A percentile compares a stretch with the other conserved stretches of the same genome.
Evolutionary conservation across 2,888 invertebrate species (phyloP).

Genomic region (Neuroscelio doddi): DNA sequence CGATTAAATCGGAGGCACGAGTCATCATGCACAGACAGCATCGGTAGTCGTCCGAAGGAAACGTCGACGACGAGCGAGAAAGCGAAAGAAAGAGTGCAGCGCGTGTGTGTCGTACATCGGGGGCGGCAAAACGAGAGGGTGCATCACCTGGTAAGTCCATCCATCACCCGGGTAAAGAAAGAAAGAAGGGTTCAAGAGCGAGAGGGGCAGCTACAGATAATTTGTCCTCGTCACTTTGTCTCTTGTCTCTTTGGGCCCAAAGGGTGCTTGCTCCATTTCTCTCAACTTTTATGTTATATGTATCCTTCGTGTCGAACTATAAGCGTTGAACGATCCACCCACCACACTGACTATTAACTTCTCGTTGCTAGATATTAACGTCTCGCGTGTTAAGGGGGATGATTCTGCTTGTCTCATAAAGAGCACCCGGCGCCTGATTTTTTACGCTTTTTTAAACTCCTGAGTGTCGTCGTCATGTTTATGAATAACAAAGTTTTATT

Average conservation of each 20-base stretch:
- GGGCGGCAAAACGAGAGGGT: conserved; percentile 44
- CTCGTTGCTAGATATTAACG: conserved; percentile 61
- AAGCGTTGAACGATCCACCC: conserved; percentile 44
- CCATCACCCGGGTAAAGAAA: conserved; percentile 43
- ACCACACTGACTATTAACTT: conserved; percentile 58
- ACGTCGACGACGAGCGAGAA: too few relatives aligned
- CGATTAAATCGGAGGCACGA: conserved; percentile 31
- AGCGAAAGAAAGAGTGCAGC: too few relatives aligned
- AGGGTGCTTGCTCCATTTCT: conserved; percentile 39
- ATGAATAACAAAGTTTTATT: too few relatives aligned
- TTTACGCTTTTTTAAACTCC: conserved; percentile 5
- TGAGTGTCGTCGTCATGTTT: too few relatives aligned
- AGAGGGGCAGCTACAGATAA: conserved; percentile 28
- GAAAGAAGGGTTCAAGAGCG: conserved; percentile 36
- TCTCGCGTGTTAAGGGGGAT: conserved; percentile 49
- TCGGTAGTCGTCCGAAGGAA: too few relatives aligned
- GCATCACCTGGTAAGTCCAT: conserved; percentile 54
- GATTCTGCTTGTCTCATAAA: conserved; percentile 37
- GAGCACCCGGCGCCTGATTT: conserved; percentile 44
- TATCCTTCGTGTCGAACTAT: conserved; percentile 9
- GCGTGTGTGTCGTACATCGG: conserved; percentile 10
- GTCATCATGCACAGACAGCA: neutral
- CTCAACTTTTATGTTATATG: conserved; percentile 22
- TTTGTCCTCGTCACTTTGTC: conserved; percentile 47
- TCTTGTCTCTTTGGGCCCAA: conserved; percentile 26